Percentiles rank a stretch among this genome's conserved stretches.
phyloP scores from a whole-genome alignment of 2,888 invertebrate genomes.

The Arenicola marina region DNA sequence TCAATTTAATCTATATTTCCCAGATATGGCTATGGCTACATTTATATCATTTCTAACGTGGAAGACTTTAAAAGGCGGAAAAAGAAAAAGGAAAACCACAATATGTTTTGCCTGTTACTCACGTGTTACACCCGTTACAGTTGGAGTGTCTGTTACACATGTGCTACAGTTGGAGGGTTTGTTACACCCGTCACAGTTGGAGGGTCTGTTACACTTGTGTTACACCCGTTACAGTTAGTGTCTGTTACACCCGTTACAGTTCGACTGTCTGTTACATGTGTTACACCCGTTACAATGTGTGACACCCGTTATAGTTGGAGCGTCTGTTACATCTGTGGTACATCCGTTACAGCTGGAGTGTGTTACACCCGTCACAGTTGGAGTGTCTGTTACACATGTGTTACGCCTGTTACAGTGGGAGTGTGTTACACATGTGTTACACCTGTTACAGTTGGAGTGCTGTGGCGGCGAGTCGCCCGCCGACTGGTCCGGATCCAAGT shows the following conservation, averaged over 20 bases:
- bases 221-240: neutral
- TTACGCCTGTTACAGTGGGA: neutral
- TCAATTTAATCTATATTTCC: no score
- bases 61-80: no score
- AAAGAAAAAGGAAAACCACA: no score
- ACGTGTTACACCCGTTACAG: neutral
- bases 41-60: no score
- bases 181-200: neutral
- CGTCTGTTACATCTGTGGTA: no score
- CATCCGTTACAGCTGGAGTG: neutral
- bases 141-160: neutral
- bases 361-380: neutral
- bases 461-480: constrained; percentile 1
- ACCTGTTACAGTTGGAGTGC: constrained; percentile 1
- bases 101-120: no score
- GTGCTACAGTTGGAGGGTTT: neutral
- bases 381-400: neutral
- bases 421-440: neutral
- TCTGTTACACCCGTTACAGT: no score
- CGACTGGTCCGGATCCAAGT: neutral
- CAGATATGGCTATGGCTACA: no score
- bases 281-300: no score
- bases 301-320: neutral
- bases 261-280: no score
- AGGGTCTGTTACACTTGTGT: neutral